Base-by-base conservation (phyloP, 2,888 invertebrate species). In the Teinopalpus imperialis region DNA sequence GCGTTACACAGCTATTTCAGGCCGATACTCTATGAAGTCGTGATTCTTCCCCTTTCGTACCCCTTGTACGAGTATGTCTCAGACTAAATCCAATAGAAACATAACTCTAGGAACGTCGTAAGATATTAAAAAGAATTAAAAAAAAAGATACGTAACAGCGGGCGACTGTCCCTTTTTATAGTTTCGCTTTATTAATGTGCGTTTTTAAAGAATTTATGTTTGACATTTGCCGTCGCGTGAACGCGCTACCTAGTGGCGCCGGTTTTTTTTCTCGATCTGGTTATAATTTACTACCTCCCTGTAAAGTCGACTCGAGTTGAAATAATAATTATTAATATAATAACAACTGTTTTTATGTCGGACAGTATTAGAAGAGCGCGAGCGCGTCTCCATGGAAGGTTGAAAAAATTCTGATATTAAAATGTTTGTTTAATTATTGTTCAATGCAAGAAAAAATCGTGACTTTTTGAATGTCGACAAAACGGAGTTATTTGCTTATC, bases 131-230 rank as follows among this genome's bases (percentile, higher is more conserved):
- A 12, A 10, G 27, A 20, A 43, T 34, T 23, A 26, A 24, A 4
- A n/a, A 23, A 8, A n/a, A 21, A 21, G 31, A 42, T 16, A 20
- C 21, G 20, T 18, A 23, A 34, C 32, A 30, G 34, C 31, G 29
- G 29, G 40, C 26, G 31, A 23, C 14, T 24, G 13, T 32, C 41
- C 12, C 32, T 34, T 35, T 37, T 73, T 72, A 71, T 69, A 69
- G 70, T 74, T 69, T 63, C 52, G 49, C 51, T 61, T 72, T 76
- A 81, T 78, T 74, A 75, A 81, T 80, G 81, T 64, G 56, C 57
- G 69, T 77, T 80, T 81, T 78, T 66, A 71, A 77, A 71, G 69
- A 79, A 81, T 82, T 82, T 82, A 81, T 81, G 75, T 71, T 56
- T 63, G 66, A 77, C 81, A 70, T 76, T 65, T 73, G 74, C 51